A percentile compares a stretch with the other conserved stretches of the same genome.
Conservation (phyloP, 1,140 invertebrate species). For the Drosophila micromelanica region DNA sequence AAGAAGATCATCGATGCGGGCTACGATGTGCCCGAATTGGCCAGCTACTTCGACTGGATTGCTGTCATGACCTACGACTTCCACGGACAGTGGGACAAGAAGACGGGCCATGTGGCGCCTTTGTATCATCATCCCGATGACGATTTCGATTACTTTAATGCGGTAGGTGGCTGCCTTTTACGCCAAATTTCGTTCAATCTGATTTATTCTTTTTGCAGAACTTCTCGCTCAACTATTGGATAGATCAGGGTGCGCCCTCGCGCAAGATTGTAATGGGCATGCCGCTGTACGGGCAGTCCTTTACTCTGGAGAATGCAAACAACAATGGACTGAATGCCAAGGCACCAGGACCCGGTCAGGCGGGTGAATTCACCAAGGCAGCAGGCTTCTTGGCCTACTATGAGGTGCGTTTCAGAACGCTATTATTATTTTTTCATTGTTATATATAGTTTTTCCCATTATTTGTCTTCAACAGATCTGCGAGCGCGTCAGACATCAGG, state of each 20-base stretch:
- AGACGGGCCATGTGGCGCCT: constrained; percentile 94
- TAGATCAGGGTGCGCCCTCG: constrained; percentile 91
- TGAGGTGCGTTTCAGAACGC: constrained; percentile 86
- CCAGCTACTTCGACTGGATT: constrained; percentile 92
- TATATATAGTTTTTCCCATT: too few relatives aligned
- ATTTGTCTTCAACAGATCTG: constrained; percentile 88
- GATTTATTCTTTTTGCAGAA: constrained; percentile 85
- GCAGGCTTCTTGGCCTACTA: constrained; percentile 95
- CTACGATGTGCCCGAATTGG: constrained; percentile 91
- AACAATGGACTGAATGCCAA: constrained; percentile 90
- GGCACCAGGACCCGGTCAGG: constrained; percentile 90
- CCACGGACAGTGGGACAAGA: constrained; percentile 96
- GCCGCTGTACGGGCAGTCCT: constrained; percentile 95
- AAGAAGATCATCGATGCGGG: constrained; percentile 94
- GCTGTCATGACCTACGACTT: constrained; percentile 96
- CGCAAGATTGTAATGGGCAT: constrained; percentile 94
- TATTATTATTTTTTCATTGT: too few relatives aligned
- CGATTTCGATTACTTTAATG: constrained; percentile 89
- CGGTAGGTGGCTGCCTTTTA: constrained; percentile 84
- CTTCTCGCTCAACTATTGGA: constrained; percentile 95
- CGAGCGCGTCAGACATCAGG: constrained; percentile 89
- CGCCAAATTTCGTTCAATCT: background rate
- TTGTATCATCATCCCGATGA: constrained; percentile 92
- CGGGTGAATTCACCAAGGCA: constrained; percentile 92
- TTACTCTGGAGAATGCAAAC: constrained; percentile 87